Percentiles rank a stretch among this genome's conserved stretches.
These are phyloP conservation scores for Branchinecta lindahli DNA, from an alignment of 1,140 invertebrate genomes.

Conservation along the genomic window DNA sequence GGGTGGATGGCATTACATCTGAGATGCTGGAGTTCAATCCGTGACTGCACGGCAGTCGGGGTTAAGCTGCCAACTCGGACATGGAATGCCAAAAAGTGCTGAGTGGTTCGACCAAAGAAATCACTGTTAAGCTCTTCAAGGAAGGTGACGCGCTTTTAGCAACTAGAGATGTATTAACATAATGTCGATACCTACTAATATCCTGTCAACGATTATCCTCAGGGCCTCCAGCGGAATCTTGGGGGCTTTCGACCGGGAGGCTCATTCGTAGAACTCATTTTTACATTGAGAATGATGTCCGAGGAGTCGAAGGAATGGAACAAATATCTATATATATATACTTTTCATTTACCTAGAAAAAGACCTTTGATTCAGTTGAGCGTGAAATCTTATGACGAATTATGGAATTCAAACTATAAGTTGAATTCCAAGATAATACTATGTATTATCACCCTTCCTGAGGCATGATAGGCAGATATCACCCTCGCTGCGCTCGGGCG, in stretches of 20 bases:
- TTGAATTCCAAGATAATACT: neutral
- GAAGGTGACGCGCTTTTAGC: neutral
- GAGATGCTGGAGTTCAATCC: neutral
- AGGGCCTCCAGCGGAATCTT: neutral
- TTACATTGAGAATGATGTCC: neutral
- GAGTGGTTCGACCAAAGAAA: neutral
- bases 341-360: neutral
- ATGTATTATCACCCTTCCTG: neutral
- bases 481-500: too few species aligned
- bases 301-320: constrained; percentile 6
- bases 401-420: too few species aligned
- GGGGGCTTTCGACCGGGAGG: neutral
- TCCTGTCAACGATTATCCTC: neutral
- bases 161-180: constrained; percentile 1
- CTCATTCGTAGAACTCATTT: neutral
- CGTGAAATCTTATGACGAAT: neutral
- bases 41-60: neutral
- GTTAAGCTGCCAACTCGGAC: neutral
- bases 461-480: too few species aligned
- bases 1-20: neutral
- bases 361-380: neutral
- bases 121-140: neutral
- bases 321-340: neutral
- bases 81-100: neutral
- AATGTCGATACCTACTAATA: neutral